phyloP scores from a whole-genome alignment of 2,888 invertebrate species.

The Glomeris marginata region DNA sequence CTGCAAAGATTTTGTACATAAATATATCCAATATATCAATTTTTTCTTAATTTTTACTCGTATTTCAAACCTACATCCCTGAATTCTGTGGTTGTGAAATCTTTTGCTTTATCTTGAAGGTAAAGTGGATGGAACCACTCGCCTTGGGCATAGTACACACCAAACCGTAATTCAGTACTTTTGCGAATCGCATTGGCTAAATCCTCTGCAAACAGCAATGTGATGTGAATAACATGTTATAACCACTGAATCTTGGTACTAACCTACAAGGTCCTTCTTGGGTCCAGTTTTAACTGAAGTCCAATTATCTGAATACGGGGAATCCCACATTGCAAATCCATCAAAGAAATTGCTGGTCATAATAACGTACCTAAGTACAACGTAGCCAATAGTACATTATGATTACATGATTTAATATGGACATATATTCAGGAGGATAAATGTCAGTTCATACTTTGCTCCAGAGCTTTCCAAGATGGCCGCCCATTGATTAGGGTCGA shows the following conservation, averaged over 20 bases:
- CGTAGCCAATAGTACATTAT: background rate
- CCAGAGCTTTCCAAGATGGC: conserved; percentile 34
- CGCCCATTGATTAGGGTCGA: conserved; percentile 33
- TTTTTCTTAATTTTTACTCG: too few relatives aligned
- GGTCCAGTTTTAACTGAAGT: conserved; percentile 34
- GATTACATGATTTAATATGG: too few relatives aligned
- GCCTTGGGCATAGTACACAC: conserved; percentile 68
- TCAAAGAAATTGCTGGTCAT: conserved; percentile 36
- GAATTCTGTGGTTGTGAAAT: conserved; percentile 2
- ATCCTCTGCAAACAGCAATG: too few relatives aligned
- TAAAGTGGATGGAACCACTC: conserved; percentile 73
- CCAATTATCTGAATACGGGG: conserved; percentile 33
- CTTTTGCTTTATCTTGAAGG: conserved; percentile 1
- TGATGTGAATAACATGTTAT: too few relatives aligned
- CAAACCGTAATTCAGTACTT: conserved; percentile 24
- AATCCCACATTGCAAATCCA: conserved; percentile 34
- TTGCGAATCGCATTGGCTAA: too few relatives aligned
- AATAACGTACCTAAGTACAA: conserved; percentile 30
- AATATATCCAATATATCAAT: too few relatives aligned
- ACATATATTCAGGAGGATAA: background rate
- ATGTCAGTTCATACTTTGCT: conserved; percentile 27
- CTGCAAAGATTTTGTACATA: conserved; percentile 4
- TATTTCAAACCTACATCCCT: conserved; percentile 1
- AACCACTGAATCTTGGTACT: too few relatives aligned
- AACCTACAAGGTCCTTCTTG: conserved; percentile 32